Base-by-base conservation (phyloP, 2,797 vertebrate species). In the Brachymystax lenok region DNA sequence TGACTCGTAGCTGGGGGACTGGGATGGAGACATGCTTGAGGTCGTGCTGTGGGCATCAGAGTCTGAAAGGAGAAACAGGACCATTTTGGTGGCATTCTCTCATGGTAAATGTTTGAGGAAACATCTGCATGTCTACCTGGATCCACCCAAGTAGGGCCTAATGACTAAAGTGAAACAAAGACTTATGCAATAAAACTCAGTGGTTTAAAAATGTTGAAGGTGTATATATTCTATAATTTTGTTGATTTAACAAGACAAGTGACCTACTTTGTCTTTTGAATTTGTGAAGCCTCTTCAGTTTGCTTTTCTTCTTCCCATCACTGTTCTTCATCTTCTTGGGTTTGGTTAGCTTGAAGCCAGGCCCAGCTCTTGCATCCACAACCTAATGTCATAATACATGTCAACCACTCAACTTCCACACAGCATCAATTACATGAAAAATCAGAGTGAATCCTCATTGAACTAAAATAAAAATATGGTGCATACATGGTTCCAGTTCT, bases 401-500 rank as follows among this genome's bases (percentile, higher is more conserved):
- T 54, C 21, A 73, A 5, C 4, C 35, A 27, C n/a, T 4, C 5
- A 24, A n/a, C 24, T 28, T 59, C 66, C 35, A 14, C 30, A 50
- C 19, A 14, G 24, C 24, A 30, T 24, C 4, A 61, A 24, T 63
- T 7, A 27, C 24, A 6, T 35, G 21, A 64, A 56, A 35, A 64
- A 52, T 54, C 17, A 17, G 2, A 56, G 56, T 4, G 4, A 61
- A 12, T 63, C 12, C 2, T 3, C 16, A 14, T 17, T 16, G 30
- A 27, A 27, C 40, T 30, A n/a, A 52, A 50, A 71, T 67, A 64
- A 74, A 24, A 17, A 63, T 5, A 27, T 24, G 75, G 76, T 16
- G 84, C 92, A 83, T 92, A 96, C 95, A 81, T 95, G 95, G 84
- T 92, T 96, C 95, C 95, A 96, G 89, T 96, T 95, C 87, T 95